Conservation (phyloP, 2,797 vertebrate genomes). For the Champsocephalus gunnari region DNA sequence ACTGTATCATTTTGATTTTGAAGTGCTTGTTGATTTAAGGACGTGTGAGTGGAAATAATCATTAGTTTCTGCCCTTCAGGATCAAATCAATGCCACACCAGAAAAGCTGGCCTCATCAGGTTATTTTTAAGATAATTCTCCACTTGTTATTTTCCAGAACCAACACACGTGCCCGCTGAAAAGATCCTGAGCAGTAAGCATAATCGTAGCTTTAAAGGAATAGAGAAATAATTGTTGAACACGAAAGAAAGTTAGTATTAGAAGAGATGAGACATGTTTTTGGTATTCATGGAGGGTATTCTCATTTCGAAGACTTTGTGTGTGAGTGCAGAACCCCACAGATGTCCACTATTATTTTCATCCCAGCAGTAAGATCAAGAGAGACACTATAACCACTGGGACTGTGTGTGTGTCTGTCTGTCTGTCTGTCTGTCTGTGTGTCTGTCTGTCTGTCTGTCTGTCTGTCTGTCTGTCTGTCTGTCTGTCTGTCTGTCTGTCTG, state of each 20-base stretch:
- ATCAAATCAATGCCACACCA: background rate
- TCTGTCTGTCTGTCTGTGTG: constrained; percentile 30
- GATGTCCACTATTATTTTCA: constrained; percentile 47
- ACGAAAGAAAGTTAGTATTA: constrained; percentile 9
- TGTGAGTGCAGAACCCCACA: constrained; percentile 20
- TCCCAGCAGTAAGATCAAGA: constrained; percentile 41
- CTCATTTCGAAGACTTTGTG: background rate
- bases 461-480: constrained; percentile 23
- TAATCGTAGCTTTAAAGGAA: constrained; percentile 48
- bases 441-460: constrained; percentile 21
- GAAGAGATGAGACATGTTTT: constrained; percentile 27
- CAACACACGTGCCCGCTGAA: constrained; percentile 8
- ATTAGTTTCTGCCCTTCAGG: background rate
- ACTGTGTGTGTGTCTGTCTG: constrained; percentile 2
- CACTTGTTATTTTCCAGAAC: background rate
- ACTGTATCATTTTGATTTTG: no score
- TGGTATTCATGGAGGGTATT: constrained; percentile 12
- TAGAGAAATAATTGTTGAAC: constrained; percentile 5
- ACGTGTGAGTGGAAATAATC: background rate
- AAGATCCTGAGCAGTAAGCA: constrained; percentile 4
- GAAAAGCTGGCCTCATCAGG: background rate
- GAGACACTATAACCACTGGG: constrained; percentile 34
- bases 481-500: constrained; percentile 17
- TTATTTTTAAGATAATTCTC: background rate
- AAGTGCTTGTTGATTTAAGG: no score